These are phyloP conservation scores for Carabus problematicus DNA, from an alignment of 2,888 invertebrate species.

Conservation along the genomic window DNA sequence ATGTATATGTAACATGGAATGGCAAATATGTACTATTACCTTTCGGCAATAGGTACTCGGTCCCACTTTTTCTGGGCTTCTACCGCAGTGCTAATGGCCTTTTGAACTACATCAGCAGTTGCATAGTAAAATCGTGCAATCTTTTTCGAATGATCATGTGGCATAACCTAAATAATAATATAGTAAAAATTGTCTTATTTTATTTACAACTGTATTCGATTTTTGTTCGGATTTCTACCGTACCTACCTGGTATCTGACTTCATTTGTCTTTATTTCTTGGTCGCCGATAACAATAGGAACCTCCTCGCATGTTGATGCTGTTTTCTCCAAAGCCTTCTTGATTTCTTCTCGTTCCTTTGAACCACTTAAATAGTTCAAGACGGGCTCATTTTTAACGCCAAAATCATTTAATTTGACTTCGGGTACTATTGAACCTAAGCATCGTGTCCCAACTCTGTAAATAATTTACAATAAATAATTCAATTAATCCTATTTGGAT, in stretches of 20 bases:
- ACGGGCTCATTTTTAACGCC: constrained; percentile 81
- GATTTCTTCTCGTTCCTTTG: constrained; percentile 78
- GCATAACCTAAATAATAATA: constrained; percentile 66
- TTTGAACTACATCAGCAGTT: constrained; percentile 78
- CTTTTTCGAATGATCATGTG: constrained; percentile 87
- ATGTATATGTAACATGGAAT: no score
- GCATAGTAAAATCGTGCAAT: constrained; percentile 95
- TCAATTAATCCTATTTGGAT: not conserved
- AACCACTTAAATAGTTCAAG: constrained; percentile 81
- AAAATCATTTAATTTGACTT: constrained; percentile 71
- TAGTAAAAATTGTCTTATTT: not conserved
- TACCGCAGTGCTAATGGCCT: constrained; percentile 83
- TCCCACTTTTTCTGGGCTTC: constrained; percentile 91
- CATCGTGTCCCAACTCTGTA: constrained; percentile 60
- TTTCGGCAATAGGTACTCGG: constrained; percentile 77
- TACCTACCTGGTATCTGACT: constrained; percentile 75
- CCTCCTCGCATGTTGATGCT: constrained; percentile 74
- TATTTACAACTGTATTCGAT: not conserved
- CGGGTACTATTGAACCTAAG: constrained; percentile 70
- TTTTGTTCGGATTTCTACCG: not conserved
- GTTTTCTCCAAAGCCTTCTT: constrained; percentile 73
- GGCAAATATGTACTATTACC: no score
- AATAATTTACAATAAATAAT: no score
- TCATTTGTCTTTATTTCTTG: constrained; percentile 80
- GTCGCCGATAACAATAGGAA: constrained; percentile 97